A percentile compares a stretch with the other conserved stretches of the same genome.
Evolutionary conservation across 2,888 invertebrate species (phyloP).

Genomic region (Girardia tigrina): DNA sequence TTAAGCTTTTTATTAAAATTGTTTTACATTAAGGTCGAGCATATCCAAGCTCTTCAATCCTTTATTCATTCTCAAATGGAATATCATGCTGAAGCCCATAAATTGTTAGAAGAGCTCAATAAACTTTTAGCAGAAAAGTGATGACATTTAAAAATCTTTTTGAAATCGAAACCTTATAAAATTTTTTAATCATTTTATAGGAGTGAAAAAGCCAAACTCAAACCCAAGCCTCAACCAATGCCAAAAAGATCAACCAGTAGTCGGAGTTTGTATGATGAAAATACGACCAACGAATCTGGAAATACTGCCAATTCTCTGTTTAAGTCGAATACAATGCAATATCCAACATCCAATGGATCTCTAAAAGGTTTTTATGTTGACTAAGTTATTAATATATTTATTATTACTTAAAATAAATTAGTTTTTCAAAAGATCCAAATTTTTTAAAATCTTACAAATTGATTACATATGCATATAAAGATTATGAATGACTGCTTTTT

Average conservation of each 20-base stretch:
- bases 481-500: too few species aligned
- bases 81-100: neutral
- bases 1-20: too few species aligned
- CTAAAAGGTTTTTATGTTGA: neutral
- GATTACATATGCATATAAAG: too few species aligned
- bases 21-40: too few species aligned
- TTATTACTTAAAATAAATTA: too few species aligned
- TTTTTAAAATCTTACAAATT: too few species aligned
- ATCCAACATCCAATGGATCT: neutral
- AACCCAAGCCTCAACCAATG: slow-evolving; percentile 20
- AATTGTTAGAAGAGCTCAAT: neutral
- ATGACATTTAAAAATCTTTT: too few species aligned
- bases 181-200: neutral
- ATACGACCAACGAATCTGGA: neutral
- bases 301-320: neutral
- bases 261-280: neutral
- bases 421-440: too few species aligned
- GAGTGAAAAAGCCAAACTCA: slow-evolving; percentile 18
- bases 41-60: slow-evolving; percentile 85
- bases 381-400: too few species aligned
- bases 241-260: slow-evolving; percentile 11
- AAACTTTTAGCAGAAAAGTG: neutral
- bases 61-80: slow-evolving; percentile 72
- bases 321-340: neutral
- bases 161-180: neutral